Conservation (phyloP, 2,113 vertebrate genomes). For the Thalassoma bifasciatum region DNA sequence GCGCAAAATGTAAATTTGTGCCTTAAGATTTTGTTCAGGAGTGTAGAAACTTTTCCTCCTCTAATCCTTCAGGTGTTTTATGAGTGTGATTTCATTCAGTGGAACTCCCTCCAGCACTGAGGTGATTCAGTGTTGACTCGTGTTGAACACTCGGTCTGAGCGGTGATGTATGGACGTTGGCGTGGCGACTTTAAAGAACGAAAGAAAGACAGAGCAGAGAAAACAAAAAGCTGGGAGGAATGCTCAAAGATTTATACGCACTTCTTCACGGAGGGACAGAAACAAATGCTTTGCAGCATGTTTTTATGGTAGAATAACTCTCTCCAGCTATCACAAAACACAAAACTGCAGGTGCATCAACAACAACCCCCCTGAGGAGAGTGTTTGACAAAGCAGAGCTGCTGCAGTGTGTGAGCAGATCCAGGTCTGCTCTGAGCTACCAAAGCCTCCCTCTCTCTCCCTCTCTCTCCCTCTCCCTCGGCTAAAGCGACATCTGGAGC, state of each 20-base stretch:
- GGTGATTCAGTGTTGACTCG: neutral
- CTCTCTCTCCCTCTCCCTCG: constrained; percentile 13
- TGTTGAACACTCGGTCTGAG: neutral
- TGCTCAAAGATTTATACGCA: neutral
- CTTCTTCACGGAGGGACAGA: neutral
- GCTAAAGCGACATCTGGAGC: constrained; percentile 84
- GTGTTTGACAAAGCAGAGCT: constrained; percentile 45
- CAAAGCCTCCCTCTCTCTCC: constrained; percentile 15
- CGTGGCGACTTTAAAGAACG: neutral
- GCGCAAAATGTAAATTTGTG: too few species aligned
- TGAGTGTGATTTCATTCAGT: neutral
- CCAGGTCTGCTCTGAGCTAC: constrained; percentile 47
- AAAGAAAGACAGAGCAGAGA: neutral
- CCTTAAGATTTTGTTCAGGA: too few species aligned
- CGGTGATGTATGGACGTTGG: neutral
- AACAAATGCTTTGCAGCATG: neutral
- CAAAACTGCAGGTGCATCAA: constrained; percentile 75
- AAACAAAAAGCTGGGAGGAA: constrained; percentile 5
- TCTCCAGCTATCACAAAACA: constrained; percentile 2
- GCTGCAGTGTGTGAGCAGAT: constrained; percentile 27
- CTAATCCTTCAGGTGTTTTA: constrained; percentile 8
- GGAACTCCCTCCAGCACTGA: neutral
- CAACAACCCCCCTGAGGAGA: constrained; percentile 49
- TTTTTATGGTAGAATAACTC: constrained; percentile 18
- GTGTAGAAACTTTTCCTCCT: neutral